Evolutionary conservation across 2,113 vertebrate genomes (phyloP).

Genomic region (Narcine bancroftii): DNA sequence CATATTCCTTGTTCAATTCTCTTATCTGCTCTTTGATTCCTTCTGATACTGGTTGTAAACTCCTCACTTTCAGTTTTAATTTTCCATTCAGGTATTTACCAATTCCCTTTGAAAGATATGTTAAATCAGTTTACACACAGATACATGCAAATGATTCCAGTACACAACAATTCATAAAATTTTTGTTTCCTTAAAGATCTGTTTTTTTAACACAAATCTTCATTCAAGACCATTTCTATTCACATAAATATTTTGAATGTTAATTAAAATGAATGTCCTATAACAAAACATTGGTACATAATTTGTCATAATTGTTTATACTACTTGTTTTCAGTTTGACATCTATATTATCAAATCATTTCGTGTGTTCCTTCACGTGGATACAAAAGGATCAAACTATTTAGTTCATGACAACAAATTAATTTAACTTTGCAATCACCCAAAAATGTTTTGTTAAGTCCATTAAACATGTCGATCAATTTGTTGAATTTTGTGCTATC

Average conservation of each 20-base stretch:
- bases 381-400: not conserved
- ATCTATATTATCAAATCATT: not conserved
- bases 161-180: not conserved
- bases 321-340: slow-evolving; percentile 7
- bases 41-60: not conserved
- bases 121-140: not conserved
- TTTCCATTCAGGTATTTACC: not conserved
- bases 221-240: not conserved
- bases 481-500: not conserved
- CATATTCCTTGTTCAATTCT: not conserved
- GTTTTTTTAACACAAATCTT: not conserved
- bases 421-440: slow-evolving; percentile 18
- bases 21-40: not conserved
- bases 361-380: not conserved
- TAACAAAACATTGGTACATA: slow-evolving; percentile 3
- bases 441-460: not conserved
- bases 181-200: not conserved
- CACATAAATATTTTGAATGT: not conserved
- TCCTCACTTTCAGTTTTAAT: not conserved
- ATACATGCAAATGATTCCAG: not conserved
- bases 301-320: slow-evolving; percentile 14
- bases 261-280: not conserved
- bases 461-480: not conserved
- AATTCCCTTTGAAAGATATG: not conserved
- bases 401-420: not conserved